Conservation (phyloP, 2,888 invertebrate species). For the Incurvaria masculella region DNA sequence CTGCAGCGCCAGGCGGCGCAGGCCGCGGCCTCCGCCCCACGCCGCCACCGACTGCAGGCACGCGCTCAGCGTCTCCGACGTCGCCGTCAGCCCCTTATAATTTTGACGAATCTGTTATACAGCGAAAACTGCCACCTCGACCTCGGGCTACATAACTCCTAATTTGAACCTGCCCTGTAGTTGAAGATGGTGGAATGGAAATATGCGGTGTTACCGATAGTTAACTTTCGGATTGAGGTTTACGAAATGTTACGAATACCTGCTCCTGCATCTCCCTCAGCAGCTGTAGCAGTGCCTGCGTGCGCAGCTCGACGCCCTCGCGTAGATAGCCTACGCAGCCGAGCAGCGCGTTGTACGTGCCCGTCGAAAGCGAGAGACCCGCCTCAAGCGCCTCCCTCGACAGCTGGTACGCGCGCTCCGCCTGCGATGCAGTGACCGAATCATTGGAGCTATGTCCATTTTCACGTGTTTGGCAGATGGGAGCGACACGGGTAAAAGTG, state of each 20-base stretch:
- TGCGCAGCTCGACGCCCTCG: slow-evolving; percentile 63
- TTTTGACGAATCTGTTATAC: too few species aligned
- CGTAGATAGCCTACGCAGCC: slow-evolving; percentile 58
- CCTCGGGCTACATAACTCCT: too few species aligned
- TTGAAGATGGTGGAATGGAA: too few species aligned
- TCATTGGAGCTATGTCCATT: too few species aligned
- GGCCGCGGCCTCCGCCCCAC: slow-evolving; percentile 37
- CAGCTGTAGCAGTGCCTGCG: slow-evolving; percentile 59
- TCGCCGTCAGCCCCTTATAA: slow-evolving; percentile 38
- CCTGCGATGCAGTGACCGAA: slow-evolving; percentile 26
- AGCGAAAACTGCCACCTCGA: too few species aligned
- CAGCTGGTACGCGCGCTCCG: slow-evolving; percentile 62
- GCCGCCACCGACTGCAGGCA: slow-evolving; percentile 38
- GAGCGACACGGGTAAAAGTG: too few species aligned
- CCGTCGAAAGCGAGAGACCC: slow-evolving; percentile 58
- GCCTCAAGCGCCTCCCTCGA: slow-evolving; percentile 65
- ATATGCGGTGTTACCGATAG: too few species aligned
- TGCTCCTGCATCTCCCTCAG: slow-evolving; percentile 62
- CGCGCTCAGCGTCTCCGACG: slow-evolving; percentile 30
- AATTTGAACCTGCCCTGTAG: too few species aligned
- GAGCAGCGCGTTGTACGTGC: slow-evolving; percentile 70
- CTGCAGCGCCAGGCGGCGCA: slow-evolving; percentile 36
- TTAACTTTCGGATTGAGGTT: too few species aligned
- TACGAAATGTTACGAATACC: too few species aligned
- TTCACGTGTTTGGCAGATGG: too few species aligned